Evolutionary conservation across 2,113 vertebrate species (phyloP).

Genomic region (Neoarius graeffei): DNA sequence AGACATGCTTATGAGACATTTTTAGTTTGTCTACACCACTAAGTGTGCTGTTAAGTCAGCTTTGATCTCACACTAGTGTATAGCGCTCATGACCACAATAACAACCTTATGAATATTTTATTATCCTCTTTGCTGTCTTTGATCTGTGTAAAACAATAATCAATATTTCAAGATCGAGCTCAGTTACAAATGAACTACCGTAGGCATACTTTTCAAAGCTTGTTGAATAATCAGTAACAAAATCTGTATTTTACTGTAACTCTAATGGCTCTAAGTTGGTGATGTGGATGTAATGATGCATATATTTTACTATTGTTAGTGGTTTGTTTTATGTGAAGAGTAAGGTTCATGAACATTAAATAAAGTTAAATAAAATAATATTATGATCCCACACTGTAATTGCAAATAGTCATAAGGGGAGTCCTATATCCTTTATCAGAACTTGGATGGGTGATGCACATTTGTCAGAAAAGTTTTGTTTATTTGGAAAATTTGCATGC

Average conservation of each 20-base stretch:
- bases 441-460: no score
- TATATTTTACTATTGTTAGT: background rate
- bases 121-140: conserved; percentile 5
- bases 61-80: background rate
- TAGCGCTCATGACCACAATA: background rate
- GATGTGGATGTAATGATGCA: background rate
- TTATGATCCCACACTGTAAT: background rate
- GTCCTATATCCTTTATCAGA: background rate
- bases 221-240: background rate
- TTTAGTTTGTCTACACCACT: background rate
- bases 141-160: background rate
- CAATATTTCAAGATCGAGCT: background rate
- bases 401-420: background rate
- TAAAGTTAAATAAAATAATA: background rate
- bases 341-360: background rate
- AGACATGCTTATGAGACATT: background rate
- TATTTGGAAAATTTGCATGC: no score
- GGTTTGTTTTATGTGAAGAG: background rate
- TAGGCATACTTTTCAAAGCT: background rate
- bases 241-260: background rate
- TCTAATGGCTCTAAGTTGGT: background rate
- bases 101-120: background rate
- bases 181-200: background rate
- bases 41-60: background rate
- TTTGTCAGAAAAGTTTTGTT: no score